Conservation (phyloP, 2,888 invertebrate genomes). For the Sturmia bella region DNA sequence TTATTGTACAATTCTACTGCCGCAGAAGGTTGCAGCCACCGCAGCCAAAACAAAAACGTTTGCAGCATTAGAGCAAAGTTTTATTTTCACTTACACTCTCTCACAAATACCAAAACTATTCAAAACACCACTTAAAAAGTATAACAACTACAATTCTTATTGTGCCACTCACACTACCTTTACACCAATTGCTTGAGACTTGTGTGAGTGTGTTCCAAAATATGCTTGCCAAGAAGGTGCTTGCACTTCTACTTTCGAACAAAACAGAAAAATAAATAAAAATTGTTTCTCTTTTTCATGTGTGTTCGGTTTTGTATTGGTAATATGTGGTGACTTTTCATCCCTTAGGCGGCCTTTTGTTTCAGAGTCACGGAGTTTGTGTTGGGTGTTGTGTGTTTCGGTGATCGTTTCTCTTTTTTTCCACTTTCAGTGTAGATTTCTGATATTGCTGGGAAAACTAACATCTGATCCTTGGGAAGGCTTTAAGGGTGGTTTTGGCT, state of each 20-base stretch:
- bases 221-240: slow-evolving; percentile 57
- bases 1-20: slow-evolving; percentile 49
- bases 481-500: slow-evolving; percentile 61
- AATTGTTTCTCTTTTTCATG: slow-evolving; percentile 1
- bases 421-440: slow-evolving; percentile 33
- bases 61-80: slow-evolving; percentile 46
- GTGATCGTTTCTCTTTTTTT: slow-evolving; percentile 56
- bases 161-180: slow-evolving; percentile 45
- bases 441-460: slow-evolving; percentile 79
- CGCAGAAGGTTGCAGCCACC: slow-evolving; percentile 40
- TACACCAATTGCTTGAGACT: slow-evolving; percentile 23
- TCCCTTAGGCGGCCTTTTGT: slow-evolving; percentile 77
- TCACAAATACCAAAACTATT: slow-evolving; percentile 32
- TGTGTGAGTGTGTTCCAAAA: slow-evolving; percentile 24
- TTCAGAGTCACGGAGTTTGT: slow-evolving; percentile 32
- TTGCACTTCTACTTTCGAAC: slow-evolving; percentile 61
- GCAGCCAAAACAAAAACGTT: neutral
- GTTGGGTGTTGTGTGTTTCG: slow-evolving; percentile 69
- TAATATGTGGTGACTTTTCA: slow-evolving; percentile 77
- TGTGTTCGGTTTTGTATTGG: slow-evolving; percentile 57
- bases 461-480: slow-evolving; percentile 78
- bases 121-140: slow-evolving; percentile 55
- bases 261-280: slow-evolving; percentile 17
- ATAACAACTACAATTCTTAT: slow-evolving; percentile 54
- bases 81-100: slow-evolving; percentile 31